These are phyloP conservation scores for Ctenomys sociabilis DNA, from an alignment of 2,113 vertebrate species.

Conservation along the genomic window DNA sequence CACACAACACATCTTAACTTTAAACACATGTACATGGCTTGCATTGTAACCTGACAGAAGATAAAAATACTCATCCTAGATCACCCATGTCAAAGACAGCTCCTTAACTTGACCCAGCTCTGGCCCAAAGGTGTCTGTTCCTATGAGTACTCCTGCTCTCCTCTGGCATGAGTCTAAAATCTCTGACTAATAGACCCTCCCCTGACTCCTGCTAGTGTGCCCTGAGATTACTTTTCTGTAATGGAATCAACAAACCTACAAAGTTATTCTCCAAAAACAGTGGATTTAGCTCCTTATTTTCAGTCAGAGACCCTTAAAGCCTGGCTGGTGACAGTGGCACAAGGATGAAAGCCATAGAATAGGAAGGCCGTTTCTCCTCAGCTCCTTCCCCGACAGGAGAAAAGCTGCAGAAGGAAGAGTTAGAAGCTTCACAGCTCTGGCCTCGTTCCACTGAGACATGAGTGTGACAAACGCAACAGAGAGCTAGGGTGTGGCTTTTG, in stretches of 20 bases:
- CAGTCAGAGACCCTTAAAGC: not conserved
- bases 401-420: not conserved
- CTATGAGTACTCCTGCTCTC: not conserved
- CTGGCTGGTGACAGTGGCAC: not conserved
- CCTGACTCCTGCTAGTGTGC: not conserved
- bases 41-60: not conserved
- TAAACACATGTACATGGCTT: not conserved
- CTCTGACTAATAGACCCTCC: not conserved
- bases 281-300: not conserved
- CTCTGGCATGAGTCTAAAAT: not conserved
- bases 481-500: not conserved
- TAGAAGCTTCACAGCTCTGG: not conserved
- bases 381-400: not conserved
- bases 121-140: not conserved
- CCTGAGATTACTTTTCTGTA: not conserved
- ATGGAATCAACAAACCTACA: not conserved
- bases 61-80: not conserved
- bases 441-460: not conserved
- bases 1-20: not conserved
- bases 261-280: not conserved
- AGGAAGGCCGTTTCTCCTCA: not conserved
- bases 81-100: not conserved
- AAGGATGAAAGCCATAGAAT: not conserved
- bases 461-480: not conserved
- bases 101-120: not conserved